phyloP scores from a whole-genome alignment of 2,113 vertebrate genomes.

The Oxyruncus cristatus region DNA sequence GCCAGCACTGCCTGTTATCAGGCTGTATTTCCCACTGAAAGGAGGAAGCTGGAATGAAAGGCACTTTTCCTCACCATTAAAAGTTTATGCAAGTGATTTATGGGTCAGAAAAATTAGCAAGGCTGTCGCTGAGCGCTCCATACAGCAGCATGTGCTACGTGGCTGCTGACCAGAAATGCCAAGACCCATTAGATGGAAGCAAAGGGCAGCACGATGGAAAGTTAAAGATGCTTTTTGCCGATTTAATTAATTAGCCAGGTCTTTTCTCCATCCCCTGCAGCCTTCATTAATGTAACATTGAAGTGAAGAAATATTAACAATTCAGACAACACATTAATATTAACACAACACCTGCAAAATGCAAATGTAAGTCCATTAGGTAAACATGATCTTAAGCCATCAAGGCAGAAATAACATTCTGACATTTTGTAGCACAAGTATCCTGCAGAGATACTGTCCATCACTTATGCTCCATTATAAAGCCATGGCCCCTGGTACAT shows the following conservation, averaged over 20 bases:
- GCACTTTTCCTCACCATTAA: neutral
- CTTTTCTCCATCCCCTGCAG: constrained; percentile 36
- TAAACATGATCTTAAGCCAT: constrained; percentile 33
- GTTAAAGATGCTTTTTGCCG: constrained; percentile 58
- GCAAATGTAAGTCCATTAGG: constrained; percentile 46
- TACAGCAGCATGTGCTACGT: neutral
- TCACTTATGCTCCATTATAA: neutral
- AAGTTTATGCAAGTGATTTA: constrained; percentile 48
- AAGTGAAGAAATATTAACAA: constrained; percentile 53
- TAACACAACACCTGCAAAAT: constrained; percentile 57
- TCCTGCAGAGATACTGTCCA: neutral
- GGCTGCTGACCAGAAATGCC: constrained; percentile 55
- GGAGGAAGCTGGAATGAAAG: constrained; percentile 57
- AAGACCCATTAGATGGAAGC: constrained; percentile 45
- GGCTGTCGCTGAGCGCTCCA: neutral
- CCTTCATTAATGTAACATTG: constrained; percentile 34
- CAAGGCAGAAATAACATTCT: constrained; percentile 56
- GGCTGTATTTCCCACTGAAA: constrained; percentile 8
- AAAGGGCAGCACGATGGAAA: constrained; percentile 36
- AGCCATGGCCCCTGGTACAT: neutral
- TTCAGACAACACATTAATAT: constrained; percentile 55
- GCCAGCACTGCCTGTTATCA: neutral
- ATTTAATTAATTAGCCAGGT: constrained; percentile 54
- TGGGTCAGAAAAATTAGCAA: constrained; percentile 48
- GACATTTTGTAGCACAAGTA: constrained; percentile 36